Conservation (phyloP, 2,888 invertebrate species). For the Timema podura region DNA sequence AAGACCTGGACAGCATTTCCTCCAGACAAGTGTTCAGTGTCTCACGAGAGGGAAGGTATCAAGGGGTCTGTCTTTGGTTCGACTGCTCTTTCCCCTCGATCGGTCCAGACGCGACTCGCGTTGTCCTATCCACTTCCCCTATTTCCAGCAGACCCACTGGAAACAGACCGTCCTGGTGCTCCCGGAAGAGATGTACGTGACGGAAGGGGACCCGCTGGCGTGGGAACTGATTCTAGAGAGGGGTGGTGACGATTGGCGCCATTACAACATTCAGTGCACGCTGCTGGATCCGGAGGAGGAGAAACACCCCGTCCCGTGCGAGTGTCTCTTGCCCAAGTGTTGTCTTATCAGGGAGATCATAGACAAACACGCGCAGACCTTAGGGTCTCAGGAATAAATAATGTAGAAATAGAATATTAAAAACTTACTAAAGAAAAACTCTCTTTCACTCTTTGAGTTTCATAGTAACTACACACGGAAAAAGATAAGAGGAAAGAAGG, state of each 20-base stretch:
- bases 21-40: slow-evolving; percentile 59
- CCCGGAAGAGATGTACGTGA: slow-evolving; percentile 58
- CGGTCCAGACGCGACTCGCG: slow-evolving; percentile 40
- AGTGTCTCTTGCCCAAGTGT: slow-evolving; percentile 73
- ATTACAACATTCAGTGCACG: slow-evolving; percentile 65
- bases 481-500: too few species aligned
- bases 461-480: too few species aligned
- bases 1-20: slow-evolving; percentile 58
- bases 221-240: slow-evolving; percentile 61
- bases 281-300: slow-evolving; percentile 63
- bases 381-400: too few species aligned
- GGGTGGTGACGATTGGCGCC: slow-evolving; percentile 49
- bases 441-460: too few species aligned
- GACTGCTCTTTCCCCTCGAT: slow-evolving; percentile 64
- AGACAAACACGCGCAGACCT: slow-evolving; percentile 44
- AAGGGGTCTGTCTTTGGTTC: slow-evolving; percentile 73
- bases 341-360: slow-evolving; percentile 64
- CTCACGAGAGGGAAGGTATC: slow-evolving; percentile 52
- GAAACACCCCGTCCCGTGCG: slow-evolving; percentile 74
- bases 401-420: too few species aligned
- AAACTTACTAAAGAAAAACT: too few species aligned
- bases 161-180: slow-evolving; percentile 72
- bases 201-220: slow-evolving; percentile 60
- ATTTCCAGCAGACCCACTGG: slow-evolving; percentile 61
- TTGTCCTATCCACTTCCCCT: slow-evolving; percentile 57